Evolutionary conservation across 2,888 invertebrate genomes (phyloP).

Genomic region (Eupelmus urozonus): DNA sequence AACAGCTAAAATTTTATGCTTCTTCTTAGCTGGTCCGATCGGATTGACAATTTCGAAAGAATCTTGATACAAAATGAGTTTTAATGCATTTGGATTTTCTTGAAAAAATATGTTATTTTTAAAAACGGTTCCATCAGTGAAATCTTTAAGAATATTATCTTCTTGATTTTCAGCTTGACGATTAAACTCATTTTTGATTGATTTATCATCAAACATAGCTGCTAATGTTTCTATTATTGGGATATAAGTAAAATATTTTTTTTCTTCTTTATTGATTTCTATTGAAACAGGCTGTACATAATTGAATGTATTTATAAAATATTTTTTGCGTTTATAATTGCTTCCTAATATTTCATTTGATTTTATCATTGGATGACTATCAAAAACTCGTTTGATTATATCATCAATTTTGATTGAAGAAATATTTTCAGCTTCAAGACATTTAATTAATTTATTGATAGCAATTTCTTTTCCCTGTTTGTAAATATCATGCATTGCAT

Average conservation of each 20-base stretch:
- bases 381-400: constrained; percentile 48
- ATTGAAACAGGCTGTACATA: constrained; percentile 9
- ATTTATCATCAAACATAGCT: constrained; percentile 28
- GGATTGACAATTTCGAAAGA: constrained; percentile 68
- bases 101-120: constrained; percentile 43
- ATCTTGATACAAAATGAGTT: constrained; percentile 67
- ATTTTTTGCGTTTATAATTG: constrained; percentile 26
- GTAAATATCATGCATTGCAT: constrained; percentile 56
- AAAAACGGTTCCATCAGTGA: constrained; percentile 47
- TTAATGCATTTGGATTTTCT: constrained; percentile 43
- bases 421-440: too few relatives aligned
- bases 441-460: constrained; percentile 38
- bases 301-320: constrained; percentile 41
- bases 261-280: constrained; percentile 16
- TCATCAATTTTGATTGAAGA: constrained; percentile 32
- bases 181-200: constrained; percentile 17
- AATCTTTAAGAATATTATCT: constrained; percentile 38
- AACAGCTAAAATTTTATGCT: constrained; percentile 66
- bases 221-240: constrained; percentile 40
- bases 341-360: neutral
- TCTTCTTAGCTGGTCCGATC: constrained; percentile 64
- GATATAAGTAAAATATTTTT: constrained; percentile 42
- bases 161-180: neutral
- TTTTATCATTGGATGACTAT: constrained; percentile 27
- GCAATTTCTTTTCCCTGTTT: constrained; percentile 46